A percentile compares a stretch with the other conserved stretches of the same genome.
Conservation (phyloP, 23 tunicate species). For the Diplosoma virens region DNA sequence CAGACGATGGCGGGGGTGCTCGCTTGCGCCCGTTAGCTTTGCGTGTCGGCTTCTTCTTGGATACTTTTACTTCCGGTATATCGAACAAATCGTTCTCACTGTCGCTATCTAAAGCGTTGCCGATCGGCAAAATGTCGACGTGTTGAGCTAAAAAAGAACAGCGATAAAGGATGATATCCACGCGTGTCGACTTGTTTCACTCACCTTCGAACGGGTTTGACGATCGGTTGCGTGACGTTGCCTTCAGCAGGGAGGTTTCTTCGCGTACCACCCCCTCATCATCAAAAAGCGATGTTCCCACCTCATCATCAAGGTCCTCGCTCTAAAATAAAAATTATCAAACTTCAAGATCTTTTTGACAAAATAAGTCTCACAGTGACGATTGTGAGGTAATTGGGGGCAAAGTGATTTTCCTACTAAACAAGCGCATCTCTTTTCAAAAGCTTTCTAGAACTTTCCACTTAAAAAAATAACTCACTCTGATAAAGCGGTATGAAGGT, state of each 20-base stretch:
- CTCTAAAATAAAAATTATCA: too few relatives aligned
- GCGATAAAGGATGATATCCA: background rate
- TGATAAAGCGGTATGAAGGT: constrained; percentile 31
- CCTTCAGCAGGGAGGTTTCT: constrained; percentile 40
- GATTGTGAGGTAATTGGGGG: too few relatives aligned
- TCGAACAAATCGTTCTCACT: constrained; percentile 30
- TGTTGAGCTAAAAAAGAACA: background rate
- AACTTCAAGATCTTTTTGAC: too few relatives aligned
- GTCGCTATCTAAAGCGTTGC: constrained; percentile 25
- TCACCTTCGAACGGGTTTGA: background rate
- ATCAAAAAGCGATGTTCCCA: constrained; percentile 39
- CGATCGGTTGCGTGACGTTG: background rate
- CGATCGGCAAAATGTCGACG: constrained; percentile 10
- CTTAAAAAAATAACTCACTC: too few relatives aligned
- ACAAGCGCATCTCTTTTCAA: too few relatives aligned
- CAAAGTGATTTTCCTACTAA: too few relatives aligned
- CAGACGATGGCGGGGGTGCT: background rate
- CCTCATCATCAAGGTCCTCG: constrained; percentile 28
- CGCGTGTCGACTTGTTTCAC: background rate
- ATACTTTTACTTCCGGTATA: constrained; percentile 39
- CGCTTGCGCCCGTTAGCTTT: background rate
- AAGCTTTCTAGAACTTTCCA: too few relatives aligned
- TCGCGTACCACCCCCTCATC: constrained; percentile 24
- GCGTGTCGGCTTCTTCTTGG: background rate
- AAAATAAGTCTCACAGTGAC: too few relatives aligned